A percentile compares a stretch with the other conserved stretches of the same genome.
phyloP scores from a whole-genome alignment of 2,113 vertebrate species.

The Petaurus breviceps region DNA sequence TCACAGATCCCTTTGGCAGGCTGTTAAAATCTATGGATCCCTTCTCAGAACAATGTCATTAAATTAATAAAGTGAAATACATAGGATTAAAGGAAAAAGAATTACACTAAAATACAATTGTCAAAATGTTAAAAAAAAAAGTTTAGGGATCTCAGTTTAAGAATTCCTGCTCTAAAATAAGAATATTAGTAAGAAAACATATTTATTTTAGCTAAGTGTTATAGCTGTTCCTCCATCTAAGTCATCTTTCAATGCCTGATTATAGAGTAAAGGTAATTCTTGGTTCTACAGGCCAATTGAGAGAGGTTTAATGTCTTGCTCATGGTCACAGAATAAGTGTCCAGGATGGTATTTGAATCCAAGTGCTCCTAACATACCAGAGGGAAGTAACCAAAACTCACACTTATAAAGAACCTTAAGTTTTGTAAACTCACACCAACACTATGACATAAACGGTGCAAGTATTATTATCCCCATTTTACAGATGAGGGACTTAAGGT shows the following conservation, averaged over 20 bases:
- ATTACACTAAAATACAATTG: neutral
- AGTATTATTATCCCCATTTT: neutral
- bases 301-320: neutral
- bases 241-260: neutral
- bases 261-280: neutral
- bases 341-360: neutral
- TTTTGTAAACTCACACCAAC: neutral
- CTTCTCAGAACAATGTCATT: neutral
- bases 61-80: neutral
- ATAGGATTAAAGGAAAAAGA: neutral
- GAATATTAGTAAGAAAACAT: conserved; percentile 59
- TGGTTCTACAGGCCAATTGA: neutral
- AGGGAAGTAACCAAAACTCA: neutral
- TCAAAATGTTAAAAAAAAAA: neutral
- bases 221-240: neutral
- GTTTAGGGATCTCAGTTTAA: neutral
- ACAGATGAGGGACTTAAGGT: neutral
- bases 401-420: neutral
- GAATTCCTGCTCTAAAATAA: neutral
- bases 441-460: neutral
- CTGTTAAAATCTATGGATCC: neutral
- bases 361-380: neutral
- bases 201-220: conserved; percentile 67
- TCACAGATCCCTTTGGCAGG: neutral
- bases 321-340: neutral